Evolutionary conservation across 2,888 invertebrate genomes (phyloP).

Genomic region (Agriopis aurantiaria): DNA sequence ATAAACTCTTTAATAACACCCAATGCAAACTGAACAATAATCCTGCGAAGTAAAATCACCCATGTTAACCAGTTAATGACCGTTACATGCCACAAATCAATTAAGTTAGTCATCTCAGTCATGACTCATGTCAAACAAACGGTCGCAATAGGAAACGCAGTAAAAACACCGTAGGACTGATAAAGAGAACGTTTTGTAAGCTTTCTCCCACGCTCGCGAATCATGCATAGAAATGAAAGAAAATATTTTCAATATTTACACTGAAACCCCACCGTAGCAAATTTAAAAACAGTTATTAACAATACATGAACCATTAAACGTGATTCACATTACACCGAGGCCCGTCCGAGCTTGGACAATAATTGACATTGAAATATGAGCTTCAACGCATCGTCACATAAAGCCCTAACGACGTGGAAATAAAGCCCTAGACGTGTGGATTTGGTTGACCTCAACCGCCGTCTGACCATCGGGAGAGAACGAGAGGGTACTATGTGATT

Average conservation of each 20-base stretch:
- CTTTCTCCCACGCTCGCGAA: conserved; percentile 24
- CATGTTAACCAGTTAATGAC: conserved; percentile 72
- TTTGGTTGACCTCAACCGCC: no score
- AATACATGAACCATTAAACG: background rate
- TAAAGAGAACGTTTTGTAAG: conserved; percentile 31
- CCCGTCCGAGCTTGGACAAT: background rate
- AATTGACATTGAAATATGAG: background rate
- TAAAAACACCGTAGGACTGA: conserved; percentile 37
- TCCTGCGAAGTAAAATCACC: conserved; percentile 65
- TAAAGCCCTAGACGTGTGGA: no score
- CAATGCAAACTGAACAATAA: conserved; percentile 6
- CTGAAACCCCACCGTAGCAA: background rate
- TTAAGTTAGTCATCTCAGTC: conserved; percentile 77
- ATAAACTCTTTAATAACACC: conserved; percentile 10
- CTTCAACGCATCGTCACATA: background rate
- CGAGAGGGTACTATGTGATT: no score
- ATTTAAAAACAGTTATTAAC: conserved; percentile 18
- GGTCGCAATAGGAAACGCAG: conserved; percentile 54
- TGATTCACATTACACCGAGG: background rate
- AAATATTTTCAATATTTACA: conserved; percentile 20
- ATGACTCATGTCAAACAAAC: conserved; percentile 75
- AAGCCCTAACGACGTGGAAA: background rate
- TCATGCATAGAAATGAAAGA: conserved; percentile 27
- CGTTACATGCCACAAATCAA: conserved; percentile 78
- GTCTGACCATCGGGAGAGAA: no score